These are phyloP conservation scores for Buphagus erythrorhynchus DNA, from an alignment of 2,797 vertebrate species.

Conservation along the genomic window DNA sequence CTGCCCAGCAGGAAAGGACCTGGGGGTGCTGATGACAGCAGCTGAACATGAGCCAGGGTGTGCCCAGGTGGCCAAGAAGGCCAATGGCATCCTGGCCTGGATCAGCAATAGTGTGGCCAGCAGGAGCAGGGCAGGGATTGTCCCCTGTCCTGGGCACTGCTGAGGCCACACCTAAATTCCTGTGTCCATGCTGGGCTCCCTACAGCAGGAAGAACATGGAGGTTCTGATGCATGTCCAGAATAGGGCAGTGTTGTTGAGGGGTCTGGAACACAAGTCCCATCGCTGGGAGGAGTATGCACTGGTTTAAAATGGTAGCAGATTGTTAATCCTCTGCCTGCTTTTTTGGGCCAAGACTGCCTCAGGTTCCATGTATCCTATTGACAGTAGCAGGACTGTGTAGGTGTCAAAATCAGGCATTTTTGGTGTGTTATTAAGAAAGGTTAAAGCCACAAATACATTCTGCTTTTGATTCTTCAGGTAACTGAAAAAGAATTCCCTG, in stretches of 20 bases:
- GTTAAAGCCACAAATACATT: background rate
- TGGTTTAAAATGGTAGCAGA: background rate
- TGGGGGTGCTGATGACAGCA: fast-evolving
- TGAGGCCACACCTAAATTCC: fast-evolving
- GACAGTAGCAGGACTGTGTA: fast-evolving
- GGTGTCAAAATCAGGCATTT: background rate
- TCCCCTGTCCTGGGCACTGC: background rate
- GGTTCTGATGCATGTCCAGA: background rate
- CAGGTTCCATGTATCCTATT: background rate
- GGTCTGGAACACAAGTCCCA: background rate
- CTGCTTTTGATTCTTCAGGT: background rate
- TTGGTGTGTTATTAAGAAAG: background rate
- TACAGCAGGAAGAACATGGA: background rate
- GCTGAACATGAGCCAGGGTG: background rate
- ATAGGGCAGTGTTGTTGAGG: fast-evolving
- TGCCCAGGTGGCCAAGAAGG: background rate
- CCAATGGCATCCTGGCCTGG: background rate
- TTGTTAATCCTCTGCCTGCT: background rate
- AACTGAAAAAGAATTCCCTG: background rate
- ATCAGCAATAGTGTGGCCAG: background rate
- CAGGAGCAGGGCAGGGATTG: background rate
- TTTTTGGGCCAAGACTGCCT: background rate
- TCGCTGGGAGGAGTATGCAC: background rate
- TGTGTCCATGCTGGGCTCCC: background rate
- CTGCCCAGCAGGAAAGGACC: fast-evolving